Evolutionary conservation across 1,140 invertebrate species (phyloP).

Genomic region (Drosophila kanapiae): DNA sequence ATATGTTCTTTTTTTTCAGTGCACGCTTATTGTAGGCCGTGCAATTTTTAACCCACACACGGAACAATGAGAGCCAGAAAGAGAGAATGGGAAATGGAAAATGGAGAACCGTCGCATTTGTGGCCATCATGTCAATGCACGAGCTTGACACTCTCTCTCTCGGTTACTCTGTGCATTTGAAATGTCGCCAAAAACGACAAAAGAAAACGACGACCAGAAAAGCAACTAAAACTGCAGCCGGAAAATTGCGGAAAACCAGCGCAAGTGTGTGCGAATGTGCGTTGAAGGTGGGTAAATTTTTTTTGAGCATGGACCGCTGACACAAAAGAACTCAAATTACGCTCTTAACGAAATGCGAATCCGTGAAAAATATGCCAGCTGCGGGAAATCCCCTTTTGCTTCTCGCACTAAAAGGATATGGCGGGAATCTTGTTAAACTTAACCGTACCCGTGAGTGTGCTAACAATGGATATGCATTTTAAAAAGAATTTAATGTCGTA

Average conservation of each 20-base stretch:
- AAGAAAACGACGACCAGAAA: constrained; percentile 30
- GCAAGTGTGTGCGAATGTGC: constrained; percentile 33
- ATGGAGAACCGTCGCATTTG: constrained; percentile 50
- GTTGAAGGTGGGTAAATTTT: constrained; percentile 36
- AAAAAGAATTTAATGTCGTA: background rate
- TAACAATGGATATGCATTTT: constrained; percentile 26
- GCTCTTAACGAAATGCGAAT: constrained; percentile 69
- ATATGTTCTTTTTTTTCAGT: constrained; percentile 12
- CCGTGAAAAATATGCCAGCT: constrained; percentile 24
- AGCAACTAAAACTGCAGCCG: constrained; percentile 33
- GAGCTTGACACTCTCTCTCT: constrained; percentile 73
- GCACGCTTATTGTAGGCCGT: constrained; percentile 24
- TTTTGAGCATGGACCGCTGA: constrained; percentile 39
- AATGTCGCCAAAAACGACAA: constrained; percentile 69
- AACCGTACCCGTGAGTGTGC: constrained; percentile 23
- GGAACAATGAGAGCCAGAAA: constrained; percentile 33
- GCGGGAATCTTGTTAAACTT: constrained; percentile 25
- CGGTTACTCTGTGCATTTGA: constrained; percentile 64
- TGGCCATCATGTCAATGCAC: constrained; percentile 77
- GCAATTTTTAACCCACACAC: constrained; percentile 52
- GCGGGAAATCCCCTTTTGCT: constrained; percentile 9
- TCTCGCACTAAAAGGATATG: constrained; percentile 24
- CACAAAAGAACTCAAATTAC: constrained; percentile 72
- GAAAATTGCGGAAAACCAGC: constrained; percentile 39
- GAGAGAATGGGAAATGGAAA: constrained; percentile 23